phyloP scores from a whole-genome alignment of 1,140 invertebrate species.

The Lucilia cuprina region DNA sequence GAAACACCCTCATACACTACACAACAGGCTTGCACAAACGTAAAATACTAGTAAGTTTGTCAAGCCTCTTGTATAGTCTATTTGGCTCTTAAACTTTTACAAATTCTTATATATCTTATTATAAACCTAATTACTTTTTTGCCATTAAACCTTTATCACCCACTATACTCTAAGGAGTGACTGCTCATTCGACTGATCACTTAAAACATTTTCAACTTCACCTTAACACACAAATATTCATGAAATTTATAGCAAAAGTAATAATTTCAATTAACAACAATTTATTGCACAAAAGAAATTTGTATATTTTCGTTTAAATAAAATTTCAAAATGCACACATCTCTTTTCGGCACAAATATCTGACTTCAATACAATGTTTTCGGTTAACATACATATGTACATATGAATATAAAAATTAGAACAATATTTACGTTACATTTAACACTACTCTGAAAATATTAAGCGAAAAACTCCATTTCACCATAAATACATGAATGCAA shows the following conservation, averaged over 20 bases:
- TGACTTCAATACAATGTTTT: not conserved
- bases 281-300: constrained; percentile 21
- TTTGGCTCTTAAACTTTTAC: too few relatives aligned
- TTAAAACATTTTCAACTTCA: not conserved
- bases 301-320: not conserved
- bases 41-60: too few relatives aligned
- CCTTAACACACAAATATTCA: not conserved
- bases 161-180: not conserved
- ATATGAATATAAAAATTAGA: constrained; percentile 24
- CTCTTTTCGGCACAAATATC: too few relatives aligned
- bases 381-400: not conserved
- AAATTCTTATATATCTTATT: too few relatives aligned
- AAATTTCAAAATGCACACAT: not conserved
- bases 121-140: not conserved
- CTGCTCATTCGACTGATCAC: not conserved
- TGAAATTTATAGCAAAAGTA: not conserved
- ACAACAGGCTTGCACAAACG: too few relatives aligned
- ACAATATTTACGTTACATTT: not conserved
- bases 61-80: too few relatives aligned
- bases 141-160: not conserved
- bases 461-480: not conserved
- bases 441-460: not conserved
- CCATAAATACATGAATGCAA: not conserved
- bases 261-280: constrained; percentile 31
- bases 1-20: too few relatives aligned